phyloP scores from a whole-genome alignment of 2,888 invertebrate species.

The Phyto melanocephala region DNA sequence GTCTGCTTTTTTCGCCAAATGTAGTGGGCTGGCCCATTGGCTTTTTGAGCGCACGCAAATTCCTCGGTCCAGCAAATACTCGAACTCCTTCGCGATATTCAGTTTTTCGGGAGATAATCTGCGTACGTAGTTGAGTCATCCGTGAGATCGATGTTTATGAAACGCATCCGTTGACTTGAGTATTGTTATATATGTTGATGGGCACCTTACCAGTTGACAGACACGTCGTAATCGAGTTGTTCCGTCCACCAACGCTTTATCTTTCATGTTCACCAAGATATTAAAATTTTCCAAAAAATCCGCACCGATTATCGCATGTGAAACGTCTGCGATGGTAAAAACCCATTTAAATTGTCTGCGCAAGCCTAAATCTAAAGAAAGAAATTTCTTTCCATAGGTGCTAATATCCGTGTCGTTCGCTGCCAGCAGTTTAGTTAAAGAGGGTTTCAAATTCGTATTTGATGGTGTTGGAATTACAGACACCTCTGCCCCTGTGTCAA shows the following conservation, averaged over 20 bases:
- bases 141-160: constrained; percentile 31
- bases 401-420: too few species aligned
- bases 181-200: too few species aligned
- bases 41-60: constrained; percentile 77
- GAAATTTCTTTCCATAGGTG: constrained; percentile 13
- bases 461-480: too few species aligned
- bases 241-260: too few species aligned
- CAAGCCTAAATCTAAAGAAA: not conserved
- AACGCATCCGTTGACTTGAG: too few species aligned
- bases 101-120: constrained; percentile 47
- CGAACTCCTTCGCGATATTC: constrained; percentile 48
- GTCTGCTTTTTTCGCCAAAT: constrained; percentile 68
- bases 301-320: constrained; percentile 7
- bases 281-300: constrained; percentile 21
- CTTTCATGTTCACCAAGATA: not conserved
- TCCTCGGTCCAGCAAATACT: constrained; percentile 69
- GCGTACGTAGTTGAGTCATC: constrained; percentile 32
- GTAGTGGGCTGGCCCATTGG: constrained; percentile 75
- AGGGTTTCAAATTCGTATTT: too few species aligned
- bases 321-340: constrained; percentile 5
- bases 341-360: not conserved
- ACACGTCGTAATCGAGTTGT: too few species aligned
- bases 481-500: not conserved
- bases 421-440: too few species aligned
- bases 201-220: too few species aligned